Evolutionary conservation across 92 coral and sea anemone genomes (phyloP), one percentile per base, ranked within the genome.

Genomic region (Actinernus sp.): DNA sequence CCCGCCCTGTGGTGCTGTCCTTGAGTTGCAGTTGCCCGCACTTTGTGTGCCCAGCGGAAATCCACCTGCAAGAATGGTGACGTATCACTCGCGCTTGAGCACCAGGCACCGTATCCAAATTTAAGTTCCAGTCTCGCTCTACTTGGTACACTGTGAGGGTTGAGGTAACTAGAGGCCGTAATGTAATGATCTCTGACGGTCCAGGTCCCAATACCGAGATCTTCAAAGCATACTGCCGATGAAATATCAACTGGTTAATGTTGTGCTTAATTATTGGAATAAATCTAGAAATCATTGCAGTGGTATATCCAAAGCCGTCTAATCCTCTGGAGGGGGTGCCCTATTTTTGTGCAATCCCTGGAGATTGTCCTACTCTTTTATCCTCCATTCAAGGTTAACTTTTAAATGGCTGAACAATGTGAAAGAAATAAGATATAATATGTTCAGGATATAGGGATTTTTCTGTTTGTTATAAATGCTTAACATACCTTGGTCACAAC

Each of bases 1-100:
- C 40, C 40, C 17, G 24, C 17, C 32, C 12, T 13, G 61, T 2
- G 39, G 65, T 30, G 63, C 16, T 49, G 26, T 34, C 83, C 83
- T 64, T 76, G 83, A n/a, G 83, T 76, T 23, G 83, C 75, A 54
- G 65, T 76, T 11, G 62, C 56, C 30, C 83, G 83, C 48, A 76
- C 25, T 57, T 40, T 57, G 51, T 65, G 62, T 2, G 58, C 51
- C 32, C 40, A 46, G 4, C 76, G 75, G 10, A 76, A 55, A 68
- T 76, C 83, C 3, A 76, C 56, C 47, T 73, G 80, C 13, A 73
- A 36, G 40, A 65, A 66, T 17, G 83, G 83, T 20, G 44, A 20
- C 34, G 83, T 33, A 26, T 76, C 83, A 18, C 34, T 47, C n/a
- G 22, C 17, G 25, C 39, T 37, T 26, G 83, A 21, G 40, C 83